Conservation (phyloP, 2,113 vertebrate genomes). For the Astatoreochromis straeleni region DNA sequence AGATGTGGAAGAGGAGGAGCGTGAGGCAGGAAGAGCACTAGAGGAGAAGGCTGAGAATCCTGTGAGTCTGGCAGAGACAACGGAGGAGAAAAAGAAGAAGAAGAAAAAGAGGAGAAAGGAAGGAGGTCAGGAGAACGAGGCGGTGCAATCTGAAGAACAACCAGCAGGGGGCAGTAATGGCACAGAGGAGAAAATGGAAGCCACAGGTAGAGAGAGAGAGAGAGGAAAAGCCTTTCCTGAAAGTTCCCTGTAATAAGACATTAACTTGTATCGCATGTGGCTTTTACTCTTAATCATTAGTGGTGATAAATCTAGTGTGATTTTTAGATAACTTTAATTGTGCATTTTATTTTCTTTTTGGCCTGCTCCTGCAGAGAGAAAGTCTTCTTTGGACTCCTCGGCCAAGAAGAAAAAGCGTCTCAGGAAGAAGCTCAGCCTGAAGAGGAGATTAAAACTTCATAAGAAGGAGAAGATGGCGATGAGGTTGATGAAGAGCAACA, state of each 20-base stretch:
- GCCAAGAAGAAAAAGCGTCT: neutral
- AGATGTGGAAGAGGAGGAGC: neutral
- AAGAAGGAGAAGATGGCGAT: neutral
- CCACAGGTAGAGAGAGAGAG: neutral
- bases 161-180: constrained; percentile 31
- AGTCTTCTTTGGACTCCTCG: neutral
- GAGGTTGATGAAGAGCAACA: neutral
- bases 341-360: neutral
- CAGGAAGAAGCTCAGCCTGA: constrained; percentile 20
- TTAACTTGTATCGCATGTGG: neutral
- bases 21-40: neutral
- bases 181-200: neutral
- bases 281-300: neutral
- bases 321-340: neutral
- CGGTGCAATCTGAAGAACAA: neutral
- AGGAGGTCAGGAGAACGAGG: neutral
- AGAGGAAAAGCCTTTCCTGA: neutral
- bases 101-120: neutral
- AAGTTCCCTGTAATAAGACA: rapidly evolving
- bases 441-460: neutral
- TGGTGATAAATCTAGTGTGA: neutral
- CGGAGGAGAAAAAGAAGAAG: neutral
- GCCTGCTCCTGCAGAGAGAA: neutral
- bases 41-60: neutral
- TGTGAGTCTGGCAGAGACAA: neutral